phyloP scores from a whole-genome alignment of 2,113 vertebrate genomes.

The Spizaetus ornatus region DNA sequence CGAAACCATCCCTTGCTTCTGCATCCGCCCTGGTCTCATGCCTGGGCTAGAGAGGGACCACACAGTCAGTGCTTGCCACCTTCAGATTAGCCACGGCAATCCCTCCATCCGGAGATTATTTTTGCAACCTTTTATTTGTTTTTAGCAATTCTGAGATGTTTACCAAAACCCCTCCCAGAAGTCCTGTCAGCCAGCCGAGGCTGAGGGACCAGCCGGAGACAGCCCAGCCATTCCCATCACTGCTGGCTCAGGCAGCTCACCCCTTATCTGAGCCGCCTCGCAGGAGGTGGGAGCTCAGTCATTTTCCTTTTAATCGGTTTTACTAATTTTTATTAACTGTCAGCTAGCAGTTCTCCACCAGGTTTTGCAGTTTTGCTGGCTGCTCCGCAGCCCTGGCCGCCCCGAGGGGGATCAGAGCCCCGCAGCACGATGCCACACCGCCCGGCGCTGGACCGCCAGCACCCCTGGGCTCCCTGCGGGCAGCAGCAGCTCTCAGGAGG shows the following conservation, averaged over 20 bases:
- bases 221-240: not conserved
- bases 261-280: rapidly evolving
- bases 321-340: not conserved
- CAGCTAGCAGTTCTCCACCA: not conserved
- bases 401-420: not conserved
- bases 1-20: not conserved
- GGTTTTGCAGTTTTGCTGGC: not conserved
- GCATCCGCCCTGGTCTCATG: rapidly evolving
- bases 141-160: not conserved
- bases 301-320: not conserved
- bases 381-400: not conserved
- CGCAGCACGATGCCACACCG: not conserved
- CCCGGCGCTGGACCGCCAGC: rapidly evolving
- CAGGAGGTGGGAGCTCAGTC: too few species aligned
- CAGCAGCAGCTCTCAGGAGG: not conserved
- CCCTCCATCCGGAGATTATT: not conserved
- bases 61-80: not conserved
- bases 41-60: not conserved
- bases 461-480: not conserved
- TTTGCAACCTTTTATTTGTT: not conserved
- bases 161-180: not conserved
- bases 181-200: not conserved
- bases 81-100: too few species aligned
- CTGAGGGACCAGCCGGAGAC: not conserved
- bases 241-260: not conserved